Evolutionary conservation across 1,140 invertebrate genomes (phyloP).

Genomic region (Rhopalosiphum maidis): DNA sequence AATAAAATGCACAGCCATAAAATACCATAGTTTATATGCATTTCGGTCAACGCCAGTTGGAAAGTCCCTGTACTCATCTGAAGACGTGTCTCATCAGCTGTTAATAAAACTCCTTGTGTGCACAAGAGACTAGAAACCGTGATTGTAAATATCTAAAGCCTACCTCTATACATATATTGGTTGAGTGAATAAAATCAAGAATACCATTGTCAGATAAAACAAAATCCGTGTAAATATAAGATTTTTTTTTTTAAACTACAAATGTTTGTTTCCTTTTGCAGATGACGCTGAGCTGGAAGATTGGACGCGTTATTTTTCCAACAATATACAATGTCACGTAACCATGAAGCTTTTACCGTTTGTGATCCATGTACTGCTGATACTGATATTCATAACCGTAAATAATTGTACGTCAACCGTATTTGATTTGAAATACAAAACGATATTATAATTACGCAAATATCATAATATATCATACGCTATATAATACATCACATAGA

Average conservation of each 20-base stretch:
- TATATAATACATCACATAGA: background rate
- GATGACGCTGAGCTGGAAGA: constrained; percentile 6
- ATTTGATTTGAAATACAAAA: background rate
- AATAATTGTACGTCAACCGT: background rate
- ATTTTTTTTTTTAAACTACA: background rate
- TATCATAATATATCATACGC: background rate
- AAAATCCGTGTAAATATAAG: constrained; percentile 9
- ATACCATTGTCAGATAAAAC: background rate
- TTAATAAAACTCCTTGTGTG: background rate
- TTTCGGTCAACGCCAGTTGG: background rate
- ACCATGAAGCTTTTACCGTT: constrained; percentile 42
- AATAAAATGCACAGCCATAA: background rate
- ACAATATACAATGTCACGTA: constrained; percentile 34
- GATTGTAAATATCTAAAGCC: background rate
- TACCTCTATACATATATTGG: background rate
- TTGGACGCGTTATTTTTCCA: background rate
- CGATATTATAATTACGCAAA: background rate
- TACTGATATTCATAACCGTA: constrained; percentile 30
- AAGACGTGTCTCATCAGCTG: background rate
- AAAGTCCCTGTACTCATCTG: background rate
- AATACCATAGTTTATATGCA: background rate
- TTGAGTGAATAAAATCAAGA: background rate
- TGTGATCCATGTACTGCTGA: constrained; percentile 37
- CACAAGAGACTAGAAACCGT: background rate
- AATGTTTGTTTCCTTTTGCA: constrained; percentile 6